Conservation (phyloP, 2,888 invertebrate genomes). For the Hyposoter dolosus region DNA sequence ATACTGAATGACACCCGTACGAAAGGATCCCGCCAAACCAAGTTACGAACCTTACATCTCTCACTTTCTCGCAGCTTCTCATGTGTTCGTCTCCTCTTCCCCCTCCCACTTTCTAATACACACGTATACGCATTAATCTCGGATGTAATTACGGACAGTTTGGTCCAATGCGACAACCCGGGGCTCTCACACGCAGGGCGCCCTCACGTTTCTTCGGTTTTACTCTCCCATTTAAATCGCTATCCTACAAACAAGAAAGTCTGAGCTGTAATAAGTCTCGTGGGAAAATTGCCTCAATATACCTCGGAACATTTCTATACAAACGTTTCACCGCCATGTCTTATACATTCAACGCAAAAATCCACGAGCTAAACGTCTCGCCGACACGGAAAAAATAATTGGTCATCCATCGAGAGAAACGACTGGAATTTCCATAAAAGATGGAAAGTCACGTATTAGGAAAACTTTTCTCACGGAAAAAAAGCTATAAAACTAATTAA, state of each 20-base stretch:
- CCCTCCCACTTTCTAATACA: conserved; percentile 67
- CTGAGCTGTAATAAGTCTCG: background rate
- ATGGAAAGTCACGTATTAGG: background rate
- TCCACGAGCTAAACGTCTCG: background rate
- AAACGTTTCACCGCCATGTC: background rate
- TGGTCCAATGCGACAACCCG: conserved; percentile 64
- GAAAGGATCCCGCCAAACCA: conserved; percentile 70
- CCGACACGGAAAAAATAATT: background rate
- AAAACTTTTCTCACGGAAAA: background rate
- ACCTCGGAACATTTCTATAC: conserved; percentile 9
- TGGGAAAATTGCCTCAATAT: conserved; percentile 1
- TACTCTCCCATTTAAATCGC: background rate
- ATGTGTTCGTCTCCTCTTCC: conserved; percentile 36
- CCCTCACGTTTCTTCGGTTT: background rate
- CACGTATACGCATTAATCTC: conserved; percentile 68
- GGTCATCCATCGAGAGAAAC: background rate
- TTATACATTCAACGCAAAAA: background rate
- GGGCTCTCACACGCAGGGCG: conserved; percentile 62
- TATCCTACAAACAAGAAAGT: conserved; percentile 6
- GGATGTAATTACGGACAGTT: conserved; percentile 71
- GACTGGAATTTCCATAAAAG: background rate
- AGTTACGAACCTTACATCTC: conserved; percentile 62
- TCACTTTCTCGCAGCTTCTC: conserved; percentile 45
- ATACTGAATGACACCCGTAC: conserved; percentile 73
- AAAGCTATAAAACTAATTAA: background rate